These are phyloP conservation scores for Gastrophryne carolinensis DNA, from an alignment of 2,797 vertebrate genomes.

Conservation along the genomic window DNA sequence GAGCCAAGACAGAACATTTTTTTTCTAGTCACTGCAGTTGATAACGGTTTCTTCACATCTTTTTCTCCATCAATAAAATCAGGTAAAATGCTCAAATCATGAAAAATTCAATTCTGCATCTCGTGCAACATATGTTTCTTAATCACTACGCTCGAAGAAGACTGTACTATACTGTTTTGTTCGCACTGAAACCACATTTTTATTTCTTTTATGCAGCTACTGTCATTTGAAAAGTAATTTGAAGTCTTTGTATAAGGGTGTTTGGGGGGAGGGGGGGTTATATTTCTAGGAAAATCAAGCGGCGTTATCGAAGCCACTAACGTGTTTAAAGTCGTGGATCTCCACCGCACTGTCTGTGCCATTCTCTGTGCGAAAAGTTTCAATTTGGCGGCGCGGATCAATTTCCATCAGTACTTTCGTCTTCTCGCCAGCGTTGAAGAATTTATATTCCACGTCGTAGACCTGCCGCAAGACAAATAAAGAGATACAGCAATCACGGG, in stretches of 20 bases:
- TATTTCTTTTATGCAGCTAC: not conserved
- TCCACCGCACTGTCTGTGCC: slow-evolving; percentile 87
- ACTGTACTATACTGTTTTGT: no score
- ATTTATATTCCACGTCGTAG: slow-evolving; percentile 87
- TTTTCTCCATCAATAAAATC: no score
- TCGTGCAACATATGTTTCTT: no score
- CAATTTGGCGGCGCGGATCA: slow-evolving; percentile 75
- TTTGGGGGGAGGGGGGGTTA: not conserved
- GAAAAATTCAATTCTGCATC: no score
- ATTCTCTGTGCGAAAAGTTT: slow-evolving; percentile 87
- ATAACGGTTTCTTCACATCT: no score
- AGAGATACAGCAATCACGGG: not conserved
- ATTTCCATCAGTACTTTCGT: slow-evolving; percentile 90
- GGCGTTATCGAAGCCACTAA: slow-evolving; percentile 61
- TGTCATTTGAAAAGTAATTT: slow-evolving; percentile 17
- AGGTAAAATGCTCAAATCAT: no score
- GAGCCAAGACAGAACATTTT: no score
- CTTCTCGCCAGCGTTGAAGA: slow-evolving; percentile 80
- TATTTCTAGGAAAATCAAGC: slow-evolving; percentile 4
- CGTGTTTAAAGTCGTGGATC: slow-evolving; percentile 94
- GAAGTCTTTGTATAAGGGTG: not conserved
- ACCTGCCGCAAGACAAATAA: slow-evolving; percentile 68
- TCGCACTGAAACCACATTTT: not conserved
- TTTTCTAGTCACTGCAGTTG: no score
- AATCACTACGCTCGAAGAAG: no score